Evolutionary conservation across 2,113 vertebrate species (phyloP).

Genomic region (Falcunculus frontatus): DNA sequence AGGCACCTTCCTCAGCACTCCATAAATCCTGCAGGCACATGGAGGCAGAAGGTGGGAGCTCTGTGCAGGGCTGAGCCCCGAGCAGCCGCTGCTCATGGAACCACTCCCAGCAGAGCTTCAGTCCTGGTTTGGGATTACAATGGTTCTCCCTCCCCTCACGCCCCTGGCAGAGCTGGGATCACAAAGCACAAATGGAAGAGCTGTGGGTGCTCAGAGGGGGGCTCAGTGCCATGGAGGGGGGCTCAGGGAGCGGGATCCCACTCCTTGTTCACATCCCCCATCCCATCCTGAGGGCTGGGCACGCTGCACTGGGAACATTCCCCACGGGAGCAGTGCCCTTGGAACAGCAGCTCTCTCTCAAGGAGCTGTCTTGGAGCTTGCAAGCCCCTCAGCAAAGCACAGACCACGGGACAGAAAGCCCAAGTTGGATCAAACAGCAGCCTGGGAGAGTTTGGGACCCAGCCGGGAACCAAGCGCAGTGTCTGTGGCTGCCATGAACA

Average conservation of each 20-base stretch:
- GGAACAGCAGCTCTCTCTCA: fast-evolving
- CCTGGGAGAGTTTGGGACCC: not conserved
- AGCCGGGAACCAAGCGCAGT: fast-evolving
- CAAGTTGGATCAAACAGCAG: not conserved
- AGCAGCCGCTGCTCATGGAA: not conserved
- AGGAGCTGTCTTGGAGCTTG: fast-evolving
- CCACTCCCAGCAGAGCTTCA: not conserved
- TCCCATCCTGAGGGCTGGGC: fast-evolving
- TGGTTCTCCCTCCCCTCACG: not conserved
- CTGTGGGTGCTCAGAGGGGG: fast-evolving
- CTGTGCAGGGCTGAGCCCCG: fast-evolving
- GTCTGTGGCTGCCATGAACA: not conserved
- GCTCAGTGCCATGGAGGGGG: not conserved
- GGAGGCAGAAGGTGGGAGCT: not conserved
- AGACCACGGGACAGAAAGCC: fast-evolving
- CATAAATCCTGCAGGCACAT: not conserved
- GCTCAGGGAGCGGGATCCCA: fast-evolving
- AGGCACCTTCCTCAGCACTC: not conserved
- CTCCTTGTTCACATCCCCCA: not conserved
- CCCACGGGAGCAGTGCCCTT: fast-evolving
- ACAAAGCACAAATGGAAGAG: not conserved
- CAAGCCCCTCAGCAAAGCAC: not conserved
- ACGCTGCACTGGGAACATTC: fast-evolving
- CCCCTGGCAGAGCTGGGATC: not conserved
- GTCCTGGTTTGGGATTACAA: not conserved